Evolutionary conservation across 37 sponge, comb jelly and placozoan species (phyloP), one percentile per base, ranked within the genome.

Genomic region (Spongilla lacustris): DNA sequence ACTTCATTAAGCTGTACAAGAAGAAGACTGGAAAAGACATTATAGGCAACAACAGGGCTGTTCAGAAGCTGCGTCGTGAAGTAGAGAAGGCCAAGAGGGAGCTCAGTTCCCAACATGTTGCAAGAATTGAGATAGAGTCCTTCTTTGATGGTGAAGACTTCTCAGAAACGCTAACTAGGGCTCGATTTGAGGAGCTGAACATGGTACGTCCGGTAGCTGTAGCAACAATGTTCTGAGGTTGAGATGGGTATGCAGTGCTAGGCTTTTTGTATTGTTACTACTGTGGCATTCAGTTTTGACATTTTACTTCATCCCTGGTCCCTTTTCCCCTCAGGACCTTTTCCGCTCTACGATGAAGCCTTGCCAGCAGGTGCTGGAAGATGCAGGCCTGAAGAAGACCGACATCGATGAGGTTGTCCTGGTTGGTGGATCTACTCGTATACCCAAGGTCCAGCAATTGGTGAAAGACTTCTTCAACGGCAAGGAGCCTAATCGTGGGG

Each of bases 1-100:
- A 98, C 80, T 98, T 98, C 78, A 95, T 98, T 91, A 98, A 98
- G 87, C 91, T 98, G 58, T 98, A 93, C 97, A 98, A 98, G 91
- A 98, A 98, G 94, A 98, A 98, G 84, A 95, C 91, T 17, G 97
- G 97, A 69, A 98, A 95, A 76, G 99, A 98, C 75, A 90, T 98
- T 80, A 81, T 96, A 24, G 84, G 90, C 2, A 89, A 98, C 96
- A 97, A 97, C 79, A 48, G 97, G 46, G 99, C 99, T 36, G 97
- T 97, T 5, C 99, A 98, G 97, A 98, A 98, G 76, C 94, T 98
- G 71, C 78, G 99, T 37, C 79, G 99, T 30, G 99, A 98, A 88
- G 99, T 98, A 30, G 99, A 98, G 89, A 98, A 98, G 86, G 99
- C 99, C 58, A 98, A 98, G 92, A 77, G 99, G 21, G 88, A 94